These are phyloP conservation scores for Artemia sp. DNA, from an alignment of 2,888 invertebrate genomes.

Conservation along the genomic window DNA sequence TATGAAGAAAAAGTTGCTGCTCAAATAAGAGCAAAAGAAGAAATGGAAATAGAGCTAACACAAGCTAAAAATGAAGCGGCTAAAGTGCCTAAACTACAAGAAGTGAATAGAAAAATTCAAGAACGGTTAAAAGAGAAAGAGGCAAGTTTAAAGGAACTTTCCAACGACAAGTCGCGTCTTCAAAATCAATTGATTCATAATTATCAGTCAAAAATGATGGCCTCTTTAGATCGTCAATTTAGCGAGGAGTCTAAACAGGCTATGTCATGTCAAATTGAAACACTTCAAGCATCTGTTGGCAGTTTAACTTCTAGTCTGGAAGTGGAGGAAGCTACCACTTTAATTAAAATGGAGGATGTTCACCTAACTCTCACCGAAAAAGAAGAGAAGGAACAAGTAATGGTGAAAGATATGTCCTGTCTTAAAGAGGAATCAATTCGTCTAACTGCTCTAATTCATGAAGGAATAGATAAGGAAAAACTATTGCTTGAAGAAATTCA, in stretches of 20 bases:
- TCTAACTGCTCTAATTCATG: neutral
- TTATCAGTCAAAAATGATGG: too few species aligned
- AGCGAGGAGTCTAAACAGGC: too few species aligned
- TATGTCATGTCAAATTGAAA: too few species aligned
- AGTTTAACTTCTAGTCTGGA: too few species aligned
- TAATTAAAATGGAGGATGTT: too few species aligned
- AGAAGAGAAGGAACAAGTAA: neutral
- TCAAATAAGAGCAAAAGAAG: neutral
- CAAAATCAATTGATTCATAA: neutral
- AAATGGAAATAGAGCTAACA: neutral
- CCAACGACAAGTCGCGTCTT: neutral
- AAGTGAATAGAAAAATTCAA: neutral
- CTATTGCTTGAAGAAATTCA: neutral
- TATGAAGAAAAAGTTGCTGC: conserved; percentile 1
- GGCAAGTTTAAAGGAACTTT: neutral
- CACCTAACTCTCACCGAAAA: too few species aligned
- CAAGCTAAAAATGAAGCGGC: neutral
- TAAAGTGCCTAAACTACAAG: neutral
- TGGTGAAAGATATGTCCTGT: neutral
- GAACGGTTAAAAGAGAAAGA: neutral
- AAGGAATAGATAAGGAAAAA: neutral
- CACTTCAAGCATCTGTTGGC: too few species aligned
- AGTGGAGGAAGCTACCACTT: too few species aligned
- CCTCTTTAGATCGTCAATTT: too few species aligned
- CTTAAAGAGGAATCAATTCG: neutral